Evolutionary conservation across 2,888 invertebrate species (phyloP).

Genomic region (Megaustenia siamemsis): DNA sequence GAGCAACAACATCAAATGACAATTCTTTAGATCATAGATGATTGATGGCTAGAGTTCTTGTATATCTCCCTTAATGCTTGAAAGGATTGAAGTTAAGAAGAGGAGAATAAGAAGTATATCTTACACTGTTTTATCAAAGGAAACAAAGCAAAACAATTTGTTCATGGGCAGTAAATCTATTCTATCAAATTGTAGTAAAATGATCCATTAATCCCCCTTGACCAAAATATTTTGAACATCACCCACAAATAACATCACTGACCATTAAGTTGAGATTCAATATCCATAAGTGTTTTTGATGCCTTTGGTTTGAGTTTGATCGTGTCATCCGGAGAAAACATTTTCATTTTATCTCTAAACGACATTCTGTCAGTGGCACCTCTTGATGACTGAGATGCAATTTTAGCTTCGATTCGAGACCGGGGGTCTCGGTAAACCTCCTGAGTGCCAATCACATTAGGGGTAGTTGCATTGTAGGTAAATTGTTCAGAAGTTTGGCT

Average conservation of each 20-base stretch:
- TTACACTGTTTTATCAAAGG: too few species aligned
- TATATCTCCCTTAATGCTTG: too few species aligned
- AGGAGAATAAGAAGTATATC: too few species aligned
- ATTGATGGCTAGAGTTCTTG: too few species aligned
- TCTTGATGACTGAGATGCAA: constrained; percentile 62
- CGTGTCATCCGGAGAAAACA: constrained; percentile 97
- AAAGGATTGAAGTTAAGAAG: too few species aligned
- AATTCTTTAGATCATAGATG: too few species aligned
- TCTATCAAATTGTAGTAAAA: too few species aligned
- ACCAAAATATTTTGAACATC: too few species aligned
- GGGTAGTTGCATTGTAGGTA: constrained; percentile 83
- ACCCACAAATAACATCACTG: constrained; percentile 58
- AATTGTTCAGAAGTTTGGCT: constrained; percentile 54
- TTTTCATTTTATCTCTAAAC: constrained; percentile 99
- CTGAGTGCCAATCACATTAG: constrained; percentile 98
- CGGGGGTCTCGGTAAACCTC: constrained; percentile 98
- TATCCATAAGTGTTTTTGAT: constrained; percentile 89
- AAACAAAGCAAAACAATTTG: too few species aligned
- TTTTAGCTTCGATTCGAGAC: constrained; percentile 90
- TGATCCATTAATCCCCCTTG: too few species aligned
- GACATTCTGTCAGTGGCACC: constrained; percentile 88
- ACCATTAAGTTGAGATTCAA: constrained; percentile 76
- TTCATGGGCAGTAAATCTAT: too few species aligned
- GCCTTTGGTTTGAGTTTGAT: constrained; percentile 97
- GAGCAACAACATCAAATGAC: too few species aligned